Evolutionary conservation across 2,888 invertebrate genomes (phyloP), one percentile per base, ranked within the genome.

Genomic region (Epinotia nisella): DNA sequence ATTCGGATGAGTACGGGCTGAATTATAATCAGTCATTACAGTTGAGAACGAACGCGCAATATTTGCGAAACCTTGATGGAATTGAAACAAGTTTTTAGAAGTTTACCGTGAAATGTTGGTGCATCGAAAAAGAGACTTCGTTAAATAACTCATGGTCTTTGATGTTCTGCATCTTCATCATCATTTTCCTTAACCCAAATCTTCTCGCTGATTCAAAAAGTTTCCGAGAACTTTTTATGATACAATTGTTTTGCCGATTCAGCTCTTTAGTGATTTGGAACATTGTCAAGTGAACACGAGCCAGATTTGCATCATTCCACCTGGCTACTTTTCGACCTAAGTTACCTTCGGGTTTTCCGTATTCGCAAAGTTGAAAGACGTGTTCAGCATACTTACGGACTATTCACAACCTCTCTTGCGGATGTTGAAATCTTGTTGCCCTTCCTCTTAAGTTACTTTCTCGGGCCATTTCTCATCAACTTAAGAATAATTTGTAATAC

Each of bases 301-400:
- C 56, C 61, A 51, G 62, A 62, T 69, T 73, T 64, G 58, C 73
- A 64, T 68, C 49, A 53, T 73, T 73, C 73, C 69, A 49, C 67
- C 15, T 21, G 41, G 58, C 51, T 64, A 64, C 69, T 51, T 64
- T 74, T 74, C 69, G 58, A 74, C 74, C 62, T 62, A 75, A 64
- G 74, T 75, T 68, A 70, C 75, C 70, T 75, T 62, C 71, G 67
- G 69, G 71, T 77, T 79, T 77, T 67, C 70, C 74, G 73, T 65
- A 35, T 76, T 73, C 75, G 41, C 74, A 67, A 80, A 77, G 76
- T 78, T 66, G 72, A 78, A 77, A 77, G 70, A 76, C 75, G 67
- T 79, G 77, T 77, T 77, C 74, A 55, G 70, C 53, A 74, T 77
- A 77, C 77, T 71, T 76, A 74, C 70, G 66, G 69, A 76, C 73